phyloP scores from a whole-genome alignment of 2,888 invertebrate genomes.

The Microctonus aethiopoides region DNA sequence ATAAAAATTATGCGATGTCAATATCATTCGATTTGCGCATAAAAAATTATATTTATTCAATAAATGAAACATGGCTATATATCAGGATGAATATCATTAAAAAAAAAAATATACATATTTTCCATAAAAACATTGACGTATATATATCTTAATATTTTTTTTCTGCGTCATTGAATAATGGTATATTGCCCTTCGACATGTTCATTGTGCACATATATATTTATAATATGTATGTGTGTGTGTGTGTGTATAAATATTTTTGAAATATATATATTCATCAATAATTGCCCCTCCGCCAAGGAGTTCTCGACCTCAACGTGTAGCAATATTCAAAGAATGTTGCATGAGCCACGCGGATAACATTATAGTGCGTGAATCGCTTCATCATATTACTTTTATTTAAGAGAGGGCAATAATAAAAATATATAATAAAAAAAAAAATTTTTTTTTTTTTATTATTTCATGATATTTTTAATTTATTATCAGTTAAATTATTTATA shows the following conservation, averaged over 20 bases:
- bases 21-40: neutral
- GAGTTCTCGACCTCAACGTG: neutral
- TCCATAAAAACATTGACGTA: neutral
- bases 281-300: neutral
- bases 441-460: no score
- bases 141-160: neutral
- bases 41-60: neutral
- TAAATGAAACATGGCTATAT: neutral
- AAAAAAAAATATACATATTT: no score
- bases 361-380: neutral
- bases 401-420: no score
- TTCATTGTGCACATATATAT: neutral
- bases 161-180: neutral
- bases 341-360: constrained; percentile 1
- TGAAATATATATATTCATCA: neutral
- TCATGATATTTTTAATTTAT: no score
- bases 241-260: neutral
- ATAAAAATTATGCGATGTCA: neutral
- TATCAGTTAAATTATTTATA: no score
- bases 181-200: neutral
- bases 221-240: neutral
- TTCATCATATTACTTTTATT: neutral
- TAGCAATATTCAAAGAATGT: neutral
- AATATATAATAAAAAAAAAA: no score
- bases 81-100: neutral